Conservation (phyloP, 2,113 vertebrate species). For the Tricholaema leucomelas region DNA sequence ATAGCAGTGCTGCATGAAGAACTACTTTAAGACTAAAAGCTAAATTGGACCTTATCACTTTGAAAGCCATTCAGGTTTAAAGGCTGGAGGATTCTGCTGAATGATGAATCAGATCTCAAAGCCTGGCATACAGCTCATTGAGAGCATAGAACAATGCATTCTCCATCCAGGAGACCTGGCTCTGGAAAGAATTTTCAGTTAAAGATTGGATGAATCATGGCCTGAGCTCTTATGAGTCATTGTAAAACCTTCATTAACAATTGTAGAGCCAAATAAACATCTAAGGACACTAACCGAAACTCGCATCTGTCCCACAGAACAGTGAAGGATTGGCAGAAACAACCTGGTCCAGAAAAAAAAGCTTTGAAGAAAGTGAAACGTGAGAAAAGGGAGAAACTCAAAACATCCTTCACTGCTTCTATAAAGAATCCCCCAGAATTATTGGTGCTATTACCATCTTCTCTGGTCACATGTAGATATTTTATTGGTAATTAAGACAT, state of each 20-base stretch:
- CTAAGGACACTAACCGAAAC: background rate
- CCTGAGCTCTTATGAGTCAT: slow-evolving; percentile 17
- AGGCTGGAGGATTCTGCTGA: background rate
- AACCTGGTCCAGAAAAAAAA: background rate
- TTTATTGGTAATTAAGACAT: background rate
- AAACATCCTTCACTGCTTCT: background rate
- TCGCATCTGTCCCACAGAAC: background rate
- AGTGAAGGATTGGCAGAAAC: background rate
- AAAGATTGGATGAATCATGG: background rate
- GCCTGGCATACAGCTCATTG: rapidly evolving
- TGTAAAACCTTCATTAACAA: slow-evolving; percentile 4
- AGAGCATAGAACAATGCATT: background rate
- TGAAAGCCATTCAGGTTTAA: background rate
- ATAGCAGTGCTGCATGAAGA: background rate
- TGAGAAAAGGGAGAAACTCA: slow-evolving; percentile 4
- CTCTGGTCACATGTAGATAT: background rate
- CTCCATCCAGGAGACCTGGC: background rate
- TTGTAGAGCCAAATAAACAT: background rate
- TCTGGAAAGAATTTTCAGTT: slow-evolving; percentile 10
- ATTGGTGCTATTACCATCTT: background rate
- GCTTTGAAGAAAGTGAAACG: slow-evolving; percentile 1
- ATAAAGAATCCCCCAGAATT: background rate
- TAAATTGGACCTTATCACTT: background rate
- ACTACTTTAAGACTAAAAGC: background rate
- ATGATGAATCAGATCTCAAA: background rate